Conservation (phyloP, 1,140 invertebrate species). For the Mercenaria mercenaria region DNA sequence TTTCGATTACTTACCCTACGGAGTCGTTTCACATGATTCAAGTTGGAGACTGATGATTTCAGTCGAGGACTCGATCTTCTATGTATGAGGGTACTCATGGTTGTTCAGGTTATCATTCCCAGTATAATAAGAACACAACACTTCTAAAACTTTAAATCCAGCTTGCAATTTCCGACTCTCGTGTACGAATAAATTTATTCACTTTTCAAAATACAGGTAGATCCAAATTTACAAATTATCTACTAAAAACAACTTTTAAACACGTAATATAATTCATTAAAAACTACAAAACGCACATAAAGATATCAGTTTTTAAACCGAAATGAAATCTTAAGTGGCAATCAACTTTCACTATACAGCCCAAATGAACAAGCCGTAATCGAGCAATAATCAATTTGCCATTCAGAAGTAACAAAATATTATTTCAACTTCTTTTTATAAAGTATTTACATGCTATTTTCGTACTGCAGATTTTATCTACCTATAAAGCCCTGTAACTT, state of each 20-base stretch:
- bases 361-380: background rate
- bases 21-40: conserved; percentile 71
- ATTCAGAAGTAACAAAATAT: background rate
- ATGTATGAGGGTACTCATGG: conserved; percentile 44
- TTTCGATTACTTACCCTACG: conserved; percentile 66
- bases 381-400: background rate
- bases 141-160: background rate
- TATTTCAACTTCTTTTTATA: background rate
- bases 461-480: background rate
- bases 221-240: too few relatives aligned
- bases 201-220: too few relatives aligned
- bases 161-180: too few relatives aligned
- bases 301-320: background rate
- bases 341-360: background rate
- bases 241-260: too few relatives aligned
- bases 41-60: conserved; percentile 60
- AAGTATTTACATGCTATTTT: background rate
- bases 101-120: background rate
- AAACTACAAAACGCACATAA: background rate
- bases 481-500: background rate
- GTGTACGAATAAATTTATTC: too few relatives aligned
- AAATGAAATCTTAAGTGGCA: background rate
- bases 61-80: conserved; percentile 44
- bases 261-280: background rate
- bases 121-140: background rate